Percentiles rank a stretch among this genome's conserved stretches.
Evolutionary conservation across 2,113 vertebrate species (phyloP).

Genomic region (Pampusana beccarii): DNA sequence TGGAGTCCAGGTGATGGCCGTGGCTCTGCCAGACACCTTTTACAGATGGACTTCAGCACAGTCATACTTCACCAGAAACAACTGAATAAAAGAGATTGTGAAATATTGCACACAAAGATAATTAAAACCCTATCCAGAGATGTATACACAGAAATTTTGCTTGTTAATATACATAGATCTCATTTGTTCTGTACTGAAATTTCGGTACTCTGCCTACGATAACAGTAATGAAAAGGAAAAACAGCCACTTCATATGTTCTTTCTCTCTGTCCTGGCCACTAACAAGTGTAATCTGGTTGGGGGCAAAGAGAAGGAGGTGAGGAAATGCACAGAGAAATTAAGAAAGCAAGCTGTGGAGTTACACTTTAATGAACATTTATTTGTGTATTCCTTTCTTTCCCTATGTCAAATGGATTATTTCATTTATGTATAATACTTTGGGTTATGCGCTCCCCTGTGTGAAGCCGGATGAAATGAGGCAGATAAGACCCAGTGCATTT

Average conservation of each 20-base stretch:
- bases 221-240: background rate
- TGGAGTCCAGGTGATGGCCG: background rate
- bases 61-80: background rate
- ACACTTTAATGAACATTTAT: constrained; percentile 54
- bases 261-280: background rate
- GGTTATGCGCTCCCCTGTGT: background rate
- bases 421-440: background rate
- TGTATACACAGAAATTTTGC: background rate
- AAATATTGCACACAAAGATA: background rate
- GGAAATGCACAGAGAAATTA: background rate
- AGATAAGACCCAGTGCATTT: fast-evolving
- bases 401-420: background rate
- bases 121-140: background rate
- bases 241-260: background rate
- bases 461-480: background rate
- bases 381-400: background rate
- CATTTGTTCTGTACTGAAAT: background rate
- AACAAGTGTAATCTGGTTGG: background rate
- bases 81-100: background rate
- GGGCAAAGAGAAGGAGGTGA: background rate
- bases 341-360: background rate
- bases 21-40: background rate
- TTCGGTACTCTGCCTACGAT: background rate
- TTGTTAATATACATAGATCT: background rate
- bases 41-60: background rate